These are phyloP conservation scores for Hyles vespertilio DNA, from an alignment of 1,140 invertebrate genomes.

Conservation along the genomic window DNA sequence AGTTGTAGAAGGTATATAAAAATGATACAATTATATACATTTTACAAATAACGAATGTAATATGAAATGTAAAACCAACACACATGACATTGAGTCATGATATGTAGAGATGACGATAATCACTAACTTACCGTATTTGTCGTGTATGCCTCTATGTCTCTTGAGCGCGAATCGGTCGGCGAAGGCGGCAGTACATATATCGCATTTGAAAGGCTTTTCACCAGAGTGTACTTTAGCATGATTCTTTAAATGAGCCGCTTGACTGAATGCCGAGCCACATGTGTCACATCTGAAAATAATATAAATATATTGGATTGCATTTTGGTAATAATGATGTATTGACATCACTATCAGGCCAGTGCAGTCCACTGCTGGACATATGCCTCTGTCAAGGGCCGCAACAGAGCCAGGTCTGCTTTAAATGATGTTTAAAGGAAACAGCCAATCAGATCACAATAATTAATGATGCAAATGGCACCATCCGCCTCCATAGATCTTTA, in stretches of 20 bases:
- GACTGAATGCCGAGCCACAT: slow-evolving; percentile 89
- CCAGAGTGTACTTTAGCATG: slow-evolving; percentile 89
- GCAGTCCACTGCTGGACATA: too few species aligned
- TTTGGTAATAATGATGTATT: too few species aligned
- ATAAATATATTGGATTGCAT: not conserved
- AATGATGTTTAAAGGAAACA: too few species aligned
- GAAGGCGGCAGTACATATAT: slow-evolving; percentile 91
- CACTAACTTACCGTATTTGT: slow-evolving; percentile 80
- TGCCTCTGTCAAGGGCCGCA: too few species aligned
- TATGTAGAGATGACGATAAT: not conserved
- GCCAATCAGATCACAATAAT: too few species aligned
- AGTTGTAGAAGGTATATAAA: too few species aligned
- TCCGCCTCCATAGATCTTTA: too few species aligned
- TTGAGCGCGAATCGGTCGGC: slow-evolving; percentile 88
- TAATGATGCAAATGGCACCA: too few species aligned
- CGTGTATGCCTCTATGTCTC: slow-evolving; percentile 85
- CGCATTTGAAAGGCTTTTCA: slow-evolving; percentile 85
- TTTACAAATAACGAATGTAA: too few species aligned
- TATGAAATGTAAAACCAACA: not conserved
- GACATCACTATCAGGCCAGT: too few species aligned
- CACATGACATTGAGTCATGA: not conserved
- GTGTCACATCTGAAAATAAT: slow-evolving; percentile 80
- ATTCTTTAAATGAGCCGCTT: slow-evolving; percentile 91
- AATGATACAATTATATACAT: too few species aligned
- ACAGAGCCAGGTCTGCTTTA: too few species aligned